Conservation (phyloP, 1,140 invertebrate species). For the Magallana angulata region DNA sequence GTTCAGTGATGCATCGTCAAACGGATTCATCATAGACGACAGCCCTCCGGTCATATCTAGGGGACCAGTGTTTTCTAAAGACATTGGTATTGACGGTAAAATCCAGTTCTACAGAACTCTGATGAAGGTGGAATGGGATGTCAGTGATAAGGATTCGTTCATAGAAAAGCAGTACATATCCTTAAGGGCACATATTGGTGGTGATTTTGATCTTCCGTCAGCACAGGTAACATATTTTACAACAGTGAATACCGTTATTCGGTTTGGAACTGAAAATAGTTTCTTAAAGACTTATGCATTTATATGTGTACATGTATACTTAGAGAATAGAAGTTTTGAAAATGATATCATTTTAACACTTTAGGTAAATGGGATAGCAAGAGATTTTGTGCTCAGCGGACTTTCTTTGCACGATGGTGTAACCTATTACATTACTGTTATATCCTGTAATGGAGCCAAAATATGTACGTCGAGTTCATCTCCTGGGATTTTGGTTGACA, state of each 20-base stretch:
- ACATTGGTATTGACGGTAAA: slow-evolving; percentile 19
- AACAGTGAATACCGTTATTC: too few species aligned
- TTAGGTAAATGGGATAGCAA: slow-evolving; percentile 37
- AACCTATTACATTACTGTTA: slow-evolving; percentile 40
- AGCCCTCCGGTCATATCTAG: slow-evolving; percentile 41
- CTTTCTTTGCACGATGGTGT: slow-evolving; percentile 40
- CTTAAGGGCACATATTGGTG: slow-evolving; percentile 54
- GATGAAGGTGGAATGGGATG: slow-evolving; percentile 57
- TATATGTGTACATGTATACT: too few species aligned
- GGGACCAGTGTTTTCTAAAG: slow-evolving; percentile 41
- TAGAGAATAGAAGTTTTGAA: neutral
- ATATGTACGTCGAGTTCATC: slow-evolving; percentile 31
- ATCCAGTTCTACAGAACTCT: slow-evolving; percentile 48
- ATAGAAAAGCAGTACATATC: slow-evolving; percentile 62
- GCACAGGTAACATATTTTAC: slow-evolving; percentile 48
- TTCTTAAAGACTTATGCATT: too few species aligned
- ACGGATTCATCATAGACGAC: slow-evolving; percentile 63
- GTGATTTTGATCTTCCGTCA: slow-evolving; percentile 54
- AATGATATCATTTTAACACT: neutral
- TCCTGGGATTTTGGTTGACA: slow-evolving; percentile 20
- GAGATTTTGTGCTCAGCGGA: slow-evolving; percentile 36
- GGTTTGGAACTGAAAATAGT: too few species aligned
- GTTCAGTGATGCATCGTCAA: slow-evolving; percentile 52
- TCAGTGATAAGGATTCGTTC: slow-evolving; percentile 53
- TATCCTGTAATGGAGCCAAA: slow-evolving; percentile 42